phyloP scores from a whole-genome alignment of 2,888 invertebrate genomes.

The Leucania comma region DNA sequence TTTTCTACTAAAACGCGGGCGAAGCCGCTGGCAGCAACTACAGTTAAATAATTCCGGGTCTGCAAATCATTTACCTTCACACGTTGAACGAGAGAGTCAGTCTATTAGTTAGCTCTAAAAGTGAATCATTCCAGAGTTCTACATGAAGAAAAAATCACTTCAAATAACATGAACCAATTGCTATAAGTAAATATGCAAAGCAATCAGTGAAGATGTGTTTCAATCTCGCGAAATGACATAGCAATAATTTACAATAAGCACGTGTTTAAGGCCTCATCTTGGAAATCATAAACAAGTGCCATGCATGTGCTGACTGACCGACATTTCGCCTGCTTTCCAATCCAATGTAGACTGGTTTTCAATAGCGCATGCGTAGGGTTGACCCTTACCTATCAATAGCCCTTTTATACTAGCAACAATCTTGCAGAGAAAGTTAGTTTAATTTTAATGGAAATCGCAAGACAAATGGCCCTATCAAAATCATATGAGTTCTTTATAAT shows the following conservation, averaged over 20 bases:
- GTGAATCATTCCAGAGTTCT: not conserved
- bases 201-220: slow-evolving; percentile 41
- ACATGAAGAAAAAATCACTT: slow-evolving; percentile 19
- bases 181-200: slow-evolving; percentile 33
- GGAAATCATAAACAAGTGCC: slow-evolving; percentile 62
- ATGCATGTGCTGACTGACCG: slow-evolving; percentile 71
- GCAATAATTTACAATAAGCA: slow-evolving; percentile 45
- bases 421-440: slow-evolving; percentile 61
- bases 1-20: not conserved
- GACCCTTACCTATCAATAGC: slow-evolving; percentile 64
- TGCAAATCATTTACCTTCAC: slow-evolving; percentile 3
- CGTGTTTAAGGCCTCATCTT: slow-evolving; percentile 52
- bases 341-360: slow-evolving; percentile 64
- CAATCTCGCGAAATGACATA: slow-evolving; percentile 45
- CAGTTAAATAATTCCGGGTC: not conserved
- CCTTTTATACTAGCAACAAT: slow-evolving; percentile 58
- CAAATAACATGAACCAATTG: slow-evolving; percentile 12
- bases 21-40: not conserved
- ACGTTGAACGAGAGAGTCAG: not conserved
- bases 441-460: slow-evolving; percentile 58
- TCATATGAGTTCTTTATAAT: slow-evolving; percentile 34
- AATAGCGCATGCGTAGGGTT: slow-evolving; percentile 60
- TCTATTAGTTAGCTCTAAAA: slow-evolving; percentile 4
- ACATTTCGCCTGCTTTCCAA: slow-evolving; percentile 71
- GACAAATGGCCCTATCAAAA: slow-evolving; percentile 51